Percentiles rank a stretch among this genome's conserved stretches.
Evolutionary conservation across 2,888 invertebrate genomes (phyloP).

Genomic region (Agyllia agylla): DNA sequence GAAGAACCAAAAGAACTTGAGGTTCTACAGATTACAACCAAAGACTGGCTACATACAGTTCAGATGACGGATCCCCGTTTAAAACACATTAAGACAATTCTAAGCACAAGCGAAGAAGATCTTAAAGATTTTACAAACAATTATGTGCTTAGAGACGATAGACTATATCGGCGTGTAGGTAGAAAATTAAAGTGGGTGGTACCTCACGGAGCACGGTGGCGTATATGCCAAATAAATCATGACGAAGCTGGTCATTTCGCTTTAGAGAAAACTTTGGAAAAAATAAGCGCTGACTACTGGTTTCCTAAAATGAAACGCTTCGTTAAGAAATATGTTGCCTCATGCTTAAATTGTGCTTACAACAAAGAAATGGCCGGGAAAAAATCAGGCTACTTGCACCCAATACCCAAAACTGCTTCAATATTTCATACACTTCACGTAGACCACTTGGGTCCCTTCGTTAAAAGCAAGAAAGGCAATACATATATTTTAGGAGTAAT

Average conservation of each 20-base stretch:
- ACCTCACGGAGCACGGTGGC: not conserved
- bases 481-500: not conserved
- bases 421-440: conserved; percentile 15
- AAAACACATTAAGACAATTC: not conserved
- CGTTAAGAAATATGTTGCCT: not conserved
- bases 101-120: not conserved
- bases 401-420: not conserved
- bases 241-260: conserved; percentile 1
- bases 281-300: not conserved
- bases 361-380: not conserved
- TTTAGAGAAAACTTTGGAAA: not conserved
- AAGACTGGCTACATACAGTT: not conserved
- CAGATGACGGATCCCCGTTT: not conserved
- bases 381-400: not conserved
- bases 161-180: not conserved
- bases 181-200: not conserved
- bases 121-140: not conserved
- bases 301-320: conserved; percentile 1
- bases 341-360: conserved; percentile 12
- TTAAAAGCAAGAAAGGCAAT: not conserved
- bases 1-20: not conserved
- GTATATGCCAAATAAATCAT: not conserved
- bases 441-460: conserved; percentile 5
- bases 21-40: not conserved
- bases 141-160: not conserved